Conservation (phyloP, 2,888 invertebrate species). For the Latrodectus elegans region DNA sequence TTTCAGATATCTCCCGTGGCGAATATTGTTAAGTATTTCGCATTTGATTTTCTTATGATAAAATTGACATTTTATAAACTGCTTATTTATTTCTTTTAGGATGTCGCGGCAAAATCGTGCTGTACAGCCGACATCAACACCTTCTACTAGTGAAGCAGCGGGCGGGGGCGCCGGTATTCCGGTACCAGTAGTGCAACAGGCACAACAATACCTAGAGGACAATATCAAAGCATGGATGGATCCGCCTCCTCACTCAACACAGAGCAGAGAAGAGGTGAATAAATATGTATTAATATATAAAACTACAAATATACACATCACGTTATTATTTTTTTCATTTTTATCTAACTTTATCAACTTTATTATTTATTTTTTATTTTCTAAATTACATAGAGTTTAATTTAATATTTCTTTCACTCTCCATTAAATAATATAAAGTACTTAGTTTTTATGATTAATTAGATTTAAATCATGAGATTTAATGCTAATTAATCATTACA, state of each 20-base stretch:
- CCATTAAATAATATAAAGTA: too few species aligned
- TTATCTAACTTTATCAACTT: neutral
- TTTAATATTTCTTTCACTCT: too few species aligned
- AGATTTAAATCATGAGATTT: too few species aligned
- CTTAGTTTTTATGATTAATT: too few species aligned
- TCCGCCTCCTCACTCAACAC: constrained; percentile 32
- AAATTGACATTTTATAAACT: too few species aligned
- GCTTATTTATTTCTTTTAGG: neutral
- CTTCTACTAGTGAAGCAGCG: constrained; percentile 23
- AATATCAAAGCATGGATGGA: constrained; percentile 70
- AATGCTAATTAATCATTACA: too few species aligned
- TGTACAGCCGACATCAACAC: constrained; percentile 20
- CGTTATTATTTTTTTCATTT: neutral
- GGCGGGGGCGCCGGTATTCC: constrained; percentile 49
- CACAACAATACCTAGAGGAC: constrained; percentile 70
- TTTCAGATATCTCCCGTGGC: too few species aligned
- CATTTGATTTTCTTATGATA: too few species aligned
- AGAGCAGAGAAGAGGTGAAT: constrained; percentile 56
- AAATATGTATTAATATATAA: neutral
- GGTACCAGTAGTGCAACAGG: constrained; percentile 67
- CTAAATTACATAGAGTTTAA: too few species aligned
- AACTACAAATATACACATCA: neutral
- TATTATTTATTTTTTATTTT: too few species aligned
- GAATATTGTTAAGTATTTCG: too few species aligned
- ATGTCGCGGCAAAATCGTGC: constrained; percentile 62